Conservation (phyloP, 2,888 invertebrate genomes). For the Eubasilissa splendida region DNA sequence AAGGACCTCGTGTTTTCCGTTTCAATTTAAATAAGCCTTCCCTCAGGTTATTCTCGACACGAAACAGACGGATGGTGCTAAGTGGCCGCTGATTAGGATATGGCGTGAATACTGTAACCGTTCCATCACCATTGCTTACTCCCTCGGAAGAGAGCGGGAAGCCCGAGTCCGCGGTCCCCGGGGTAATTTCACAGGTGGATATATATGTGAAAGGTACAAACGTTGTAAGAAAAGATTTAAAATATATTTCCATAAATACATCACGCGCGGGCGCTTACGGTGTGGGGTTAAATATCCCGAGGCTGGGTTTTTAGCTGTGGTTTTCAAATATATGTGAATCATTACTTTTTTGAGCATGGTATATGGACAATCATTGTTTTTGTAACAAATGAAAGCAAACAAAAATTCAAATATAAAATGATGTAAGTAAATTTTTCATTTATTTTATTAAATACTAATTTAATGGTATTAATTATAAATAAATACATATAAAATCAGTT, state of each 20-base stretch:
- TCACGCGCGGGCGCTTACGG: conserved; percentile 32
- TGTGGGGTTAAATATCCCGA: background rate
- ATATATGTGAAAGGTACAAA: conserved; percentile 32
- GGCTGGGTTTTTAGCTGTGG: background rate
- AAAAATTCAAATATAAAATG: too few species aligned
- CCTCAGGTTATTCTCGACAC: background rate
- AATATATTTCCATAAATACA: conserved; percentile 41
- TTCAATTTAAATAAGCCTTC: background rate
- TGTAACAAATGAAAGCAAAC: too few species aligned
- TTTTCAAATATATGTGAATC: too few species aligned
- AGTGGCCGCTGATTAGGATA: background rate
- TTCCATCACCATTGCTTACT: conserved; percentile 29
- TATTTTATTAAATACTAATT: too few species aligned
- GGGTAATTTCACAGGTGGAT: background rate
- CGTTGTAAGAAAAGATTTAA: conserved; percentile 37
- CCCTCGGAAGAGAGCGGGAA: background rate
- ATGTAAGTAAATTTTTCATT: too few species aligned
- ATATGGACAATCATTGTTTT: too few species aligned
- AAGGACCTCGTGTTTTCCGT: background rate
- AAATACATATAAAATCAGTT: too few species aligned
- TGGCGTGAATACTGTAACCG: conserved; percentile 17
- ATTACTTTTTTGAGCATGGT: too few species aligned
- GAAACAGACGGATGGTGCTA: background rate
- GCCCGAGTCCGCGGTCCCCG: background rate
- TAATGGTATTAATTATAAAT: too few species aligned